Evolutionary conservation across 2,888 invertebrate species (phyloP).

Genomic region (Mimas tiliae): DNA sequence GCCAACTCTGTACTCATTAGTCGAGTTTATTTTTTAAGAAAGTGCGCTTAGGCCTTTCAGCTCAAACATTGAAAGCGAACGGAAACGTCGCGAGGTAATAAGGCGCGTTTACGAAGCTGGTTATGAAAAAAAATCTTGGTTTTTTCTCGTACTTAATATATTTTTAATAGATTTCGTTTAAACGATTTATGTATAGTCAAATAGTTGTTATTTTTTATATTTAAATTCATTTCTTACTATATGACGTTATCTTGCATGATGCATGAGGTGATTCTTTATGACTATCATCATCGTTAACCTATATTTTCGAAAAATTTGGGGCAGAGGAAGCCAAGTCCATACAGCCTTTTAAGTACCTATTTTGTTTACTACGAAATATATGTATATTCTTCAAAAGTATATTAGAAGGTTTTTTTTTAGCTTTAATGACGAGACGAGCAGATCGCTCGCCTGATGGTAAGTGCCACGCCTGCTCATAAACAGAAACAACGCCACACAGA

Average conservation of each 20-base stretch:
- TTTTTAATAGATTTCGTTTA: neutral
- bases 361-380: too few species aligned
- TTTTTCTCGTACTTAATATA: neutral
- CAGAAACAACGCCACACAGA: too few species aligned
- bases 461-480: too few species aligned
- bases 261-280: neutral
- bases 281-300: neutral
- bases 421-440: too few species aligned
- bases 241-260: neutral
- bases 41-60: conserved; percentile 18
- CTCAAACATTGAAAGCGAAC: conserved; percentile 22
- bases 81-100: conserved; percentile 20
- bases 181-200: neutral
- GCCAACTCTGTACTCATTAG: conserved; percentile 21
- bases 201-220: neutral
- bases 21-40: conserved; percentile 22
- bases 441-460: too few species aligned
- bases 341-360: too few species aligned
- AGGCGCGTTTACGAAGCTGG: conserved; percentile 3
- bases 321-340: neutral
- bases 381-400: too few species aligned
- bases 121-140: neutral
- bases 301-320: neutral
- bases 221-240: neutral
- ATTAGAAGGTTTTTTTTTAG: too few species aligned